Conservation (phyloP, 2,888 invertebrate species). For the Malthinus seriepunctatus region DNA sequence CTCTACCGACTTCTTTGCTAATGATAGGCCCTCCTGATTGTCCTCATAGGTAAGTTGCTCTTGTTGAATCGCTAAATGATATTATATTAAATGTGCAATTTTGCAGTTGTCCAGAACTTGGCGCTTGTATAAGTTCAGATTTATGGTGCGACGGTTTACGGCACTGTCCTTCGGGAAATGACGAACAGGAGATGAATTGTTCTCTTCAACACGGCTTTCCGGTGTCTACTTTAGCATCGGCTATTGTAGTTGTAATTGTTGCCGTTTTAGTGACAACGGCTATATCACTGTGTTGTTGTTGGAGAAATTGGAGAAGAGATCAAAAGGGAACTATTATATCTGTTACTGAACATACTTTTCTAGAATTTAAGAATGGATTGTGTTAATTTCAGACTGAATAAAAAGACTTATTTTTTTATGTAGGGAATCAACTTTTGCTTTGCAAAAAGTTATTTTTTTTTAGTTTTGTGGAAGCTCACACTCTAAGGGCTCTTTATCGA, state of each 20-base stretch:
- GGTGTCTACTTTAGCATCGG: conserved; percentile 57
- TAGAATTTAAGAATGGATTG: conserved; percentile 54
- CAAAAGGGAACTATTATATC: conserved; percentile 53
- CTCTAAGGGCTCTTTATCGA: not conserved
- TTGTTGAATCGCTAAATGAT: not conserved
- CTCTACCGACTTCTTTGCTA: conserved; percentile 54
- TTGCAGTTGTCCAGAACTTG: conserved; percentile 75
- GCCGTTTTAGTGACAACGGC: conserved; percentile 43
- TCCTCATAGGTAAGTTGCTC: conserved; percentile 64
- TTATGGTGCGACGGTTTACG: conserved; percentile 80
- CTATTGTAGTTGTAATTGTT: conserved; percentile 40
- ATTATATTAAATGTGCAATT: not conserved
- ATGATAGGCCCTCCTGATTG: conserved; percentile 68
- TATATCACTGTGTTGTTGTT: conserved; percentile 46
- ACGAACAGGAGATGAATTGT: conserved; percentile 78
- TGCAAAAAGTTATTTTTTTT: conserved; percentile 1
- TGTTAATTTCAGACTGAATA: conserved; percentile 40
- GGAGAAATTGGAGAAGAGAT: conserved; percentile 48
- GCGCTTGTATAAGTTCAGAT: conserved; percentile 77
- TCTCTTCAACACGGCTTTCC: conserved; percentile 67
- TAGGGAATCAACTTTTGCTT: not conserved
- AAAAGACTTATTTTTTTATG: conserved; percentile 5
- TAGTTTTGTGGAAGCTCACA: not conserved
- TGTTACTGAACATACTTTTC: conserved; percentile 53
- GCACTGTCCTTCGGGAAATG: conserved; percentile 81